Conservation (phyloP, 2,888 invertebrate species). For the Pseudanteris insignis region DNA sequence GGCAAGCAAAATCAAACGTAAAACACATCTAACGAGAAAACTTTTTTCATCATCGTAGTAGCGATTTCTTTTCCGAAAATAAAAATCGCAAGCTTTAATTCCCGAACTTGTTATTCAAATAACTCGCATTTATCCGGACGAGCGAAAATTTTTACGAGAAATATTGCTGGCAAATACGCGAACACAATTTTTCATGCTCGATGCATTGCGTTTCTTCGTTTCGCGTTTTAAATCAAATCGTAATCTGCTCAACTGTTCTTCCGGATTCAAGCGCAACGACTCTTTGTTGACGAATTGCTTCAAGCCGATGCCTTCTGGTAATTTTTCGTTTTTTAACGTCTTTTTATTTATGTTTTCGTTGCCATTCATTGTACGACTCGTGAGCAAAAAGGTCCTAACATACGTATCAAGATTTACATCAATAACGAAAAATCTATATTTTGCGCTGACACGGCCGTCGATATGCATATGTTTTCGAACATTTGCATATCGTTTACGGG, state of each 20-base stretch:
- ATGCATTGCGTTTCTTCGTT: constrained; percentile 26
- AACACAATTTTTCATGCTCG: constrained; percentile 19
- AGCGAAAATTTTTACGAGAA: constrained; percentile 1
- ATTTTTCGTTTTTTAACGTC: constrained; percentile 1
- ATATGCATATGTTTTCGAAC: constrained; percentile 35
- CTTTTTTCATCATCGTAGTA: no score
- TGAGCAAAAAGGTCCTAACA: constrained; percentile 30
- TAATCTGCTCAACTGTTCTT: constrained; percentile 33
- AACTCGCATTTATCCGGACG: no score
- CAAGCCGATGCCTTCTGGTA: constrained; percentile 12
- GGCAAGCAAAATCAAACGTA: no score
- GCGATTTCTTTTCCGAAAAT: no score
- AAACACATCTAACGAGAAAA: no score
- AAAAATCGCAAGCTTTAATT: no score
- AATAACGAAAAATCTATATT: constrained; percentile 39
- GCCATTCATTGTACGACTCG: constrained; percentile 29
- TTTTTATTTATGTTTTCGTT: background rate
- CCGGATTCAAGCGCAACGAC: constrained; percentile 26
- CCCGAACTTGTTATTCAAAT: no score
- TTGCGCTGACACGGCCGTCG: constrained; percentile 8
- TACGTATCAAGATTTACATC: constrained; percentile 40
- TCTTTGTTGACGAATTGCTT: constrained; percentile 36
- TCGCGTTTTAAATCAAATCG: constrained; percentile 30
- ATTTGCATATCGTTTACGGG: constrained; percentile 44
- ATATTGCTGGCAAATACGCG: constrained; percentile 9